These are phyloP conservation scores for Sander lucioperca DNA, from an alignment of 2,113 vertebrate species.

Conservation along the genomic window DNA sequence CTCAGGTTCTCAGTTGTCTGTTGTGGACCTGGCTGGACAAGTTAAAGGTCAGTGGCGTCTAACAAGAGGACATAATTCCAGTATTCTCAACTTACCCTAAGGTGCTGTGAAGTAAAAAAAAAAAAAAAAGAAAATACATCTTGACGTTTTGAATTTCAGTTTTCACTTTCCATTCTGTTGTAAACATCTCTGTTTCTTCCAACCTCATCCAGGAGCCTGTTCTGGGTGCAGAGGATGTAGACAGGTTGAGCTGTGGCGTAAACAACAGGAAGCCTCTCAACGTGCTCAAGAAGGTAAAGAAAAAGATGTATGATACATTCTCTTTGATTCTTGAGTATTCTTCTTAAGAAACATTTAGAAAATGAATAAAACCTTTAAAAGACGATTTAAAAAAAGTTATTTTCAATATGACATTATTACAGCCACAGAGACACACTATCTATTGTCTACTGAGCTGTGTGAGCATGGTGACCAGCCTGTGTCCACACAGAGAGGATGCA, in stretches of 20 bases:
- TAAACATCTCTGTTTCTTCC: constrained; percentile 5
- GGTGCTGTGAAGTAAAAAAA: not conserved
- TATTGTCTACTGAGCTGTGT: constrained; percentile 84
- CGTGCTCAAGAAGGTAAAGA: constrained; percentile 78
- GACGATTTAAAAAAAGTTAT: not conserved
- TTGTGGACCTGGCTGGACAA: constrained; percentile 87
- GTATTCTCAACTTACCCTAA: not conserved
- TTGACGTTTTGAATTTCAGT: not conserved
- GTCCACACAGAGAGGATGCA: constrained; percentile 81
- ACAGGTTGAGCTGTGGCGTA: constrained; percentile 54
- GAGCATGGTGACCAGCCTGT: constrained; percentile 79
- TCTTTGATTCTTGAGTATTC: not conserved
- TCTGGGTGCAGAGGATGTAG: constrained; percentile 78
- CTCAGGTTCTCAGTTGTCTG: constrained; percentile 82
- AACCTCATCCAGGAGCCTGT: constrained; percentile 81
- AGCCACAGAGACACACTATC: constrained; percentile 84
- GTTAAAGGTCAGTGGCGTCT: constrained; percentile 78
- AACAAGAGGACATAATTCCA: not conserved
- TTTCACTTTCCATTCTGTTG: not conserved
- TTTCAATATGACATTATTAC: constrained; percentile 16
- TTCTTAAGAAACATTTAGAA: not conserved
- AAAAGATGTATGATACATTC: not conserved
- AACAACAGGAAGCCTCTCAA: constrained; percentile 64
- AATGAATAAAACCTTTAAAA: not conserved
- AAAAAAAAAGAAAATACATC: not conserved